phyloP scores from a whole-genome alignment of 2,113 vertebrate genomes.

The Galeopterus variegatus region DNA sequence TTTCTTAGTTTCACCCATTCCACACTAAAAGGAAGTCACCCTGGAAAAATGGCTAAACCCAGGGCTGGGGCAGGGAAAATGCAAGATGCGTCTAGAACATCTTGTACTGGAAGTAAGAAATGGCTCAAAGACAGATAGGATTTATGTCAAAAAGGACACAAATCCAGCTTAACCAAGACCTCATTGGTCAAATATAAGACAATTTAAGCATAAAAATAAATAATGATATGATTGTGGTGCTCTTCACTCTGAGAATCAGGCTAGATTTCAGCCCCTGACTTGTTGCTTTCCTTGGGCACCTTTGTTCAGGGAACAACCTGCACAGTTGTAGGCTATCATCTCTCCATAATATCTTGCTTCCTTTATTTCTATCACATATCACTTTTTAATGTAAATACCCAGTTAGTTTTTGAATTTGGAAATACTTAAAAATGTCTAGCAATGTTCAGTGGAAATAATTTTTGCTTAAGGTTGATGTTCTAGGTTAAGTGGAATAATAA shows the following conservation, averaged over 20 bases:
- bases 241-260: neutral
- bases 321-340: neutral
- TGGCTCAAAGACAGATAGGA: neutral
- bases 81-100: neutral
- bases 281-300: rapidly evolving
- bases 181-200: neutral
- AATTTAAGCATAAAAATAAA: neutral
- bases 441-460: neutral
- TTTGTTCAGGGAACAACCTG: neutral
- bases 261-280: neutral
- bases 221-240: neutral
- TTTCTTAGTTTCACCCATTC: neutral
- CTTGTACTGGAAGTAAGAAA: neutral
- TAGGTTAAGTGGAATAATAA: neutral
- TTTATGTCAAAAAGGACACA: neutral
- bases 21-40: neutral
- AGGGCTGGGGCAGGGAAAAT: neutral
- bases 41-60: neutral
- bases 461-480: neutral
- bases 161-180: neutral
- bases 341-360: neutral
- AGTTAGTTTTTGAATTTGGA: neutral
- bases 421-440: neutral
- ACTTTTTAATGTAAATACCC: neutral
- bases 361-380: neutral